These are phyloP conservation scores for Clamator glandarius DNA, from an alignment of 2,797 vertebrate species.

Conservation along the genomic window DNA sequence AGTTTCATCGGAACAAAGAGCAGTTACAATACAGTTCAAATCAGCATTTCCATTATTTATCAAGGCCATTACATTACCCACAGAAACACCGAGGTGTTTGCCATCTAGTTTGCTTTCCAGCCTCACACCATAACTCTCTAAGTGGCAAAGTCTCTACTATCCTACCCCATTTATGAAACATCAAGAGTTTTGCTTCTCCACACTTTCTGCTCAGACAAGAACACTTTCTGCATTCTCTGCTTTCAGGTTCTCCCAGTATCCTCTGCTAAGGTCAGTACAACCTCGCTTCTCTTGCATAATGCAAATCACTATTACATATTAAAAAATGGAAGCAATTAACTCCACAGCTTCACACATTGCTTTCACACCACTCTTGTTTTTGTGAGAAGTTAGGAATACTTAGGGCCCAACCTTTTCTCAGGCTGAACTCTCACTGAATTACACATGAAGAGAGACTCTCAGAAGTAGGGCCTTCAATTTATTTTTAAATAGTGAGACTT, in stretches of 20 bases:
- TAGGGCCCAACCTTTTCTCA: conserved; percentile 33
- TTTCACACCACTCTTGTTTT: conserved; percentile 41
- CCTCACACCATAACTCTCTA: background rate
- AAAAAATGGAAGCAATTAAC: conserved; percentile 48
- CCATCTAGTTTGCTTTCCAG: background rate
- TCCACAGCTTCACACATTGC: conserved; percentile 44
- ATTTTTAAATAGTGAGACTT: conserved; percentile 42
- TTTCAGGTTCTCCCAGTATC: background rate
- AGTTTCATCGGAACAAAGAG: background rate
- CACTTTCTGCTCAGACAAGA: background rate
- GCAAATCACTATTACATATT: conserved; percentile 22
- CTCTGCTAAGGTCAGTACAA: background rate
- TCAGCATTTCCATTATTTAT: background rate
- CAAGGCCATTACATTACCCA: background rate
- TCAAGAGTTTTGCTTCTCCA: background rate
- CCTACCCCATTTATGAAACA: background rate
- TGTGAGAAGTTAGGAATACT: conserved; percentile 25
- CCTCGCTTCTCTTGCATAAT: background rate
- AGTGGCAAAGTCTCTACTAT: background rate
- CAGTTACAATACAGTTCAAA: background rate
- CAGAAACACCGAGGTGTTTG: background rate
- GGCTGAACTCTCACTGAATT: conserved; percentile 65
- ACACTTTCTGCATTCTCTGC: background rate
- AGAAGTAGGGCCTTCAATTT: background rate
- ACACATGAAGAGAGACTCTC: conserved; percentile 43